Conservation (phyloP, 2,113 vertebrate species). For the Castor canadensis region DNA sequence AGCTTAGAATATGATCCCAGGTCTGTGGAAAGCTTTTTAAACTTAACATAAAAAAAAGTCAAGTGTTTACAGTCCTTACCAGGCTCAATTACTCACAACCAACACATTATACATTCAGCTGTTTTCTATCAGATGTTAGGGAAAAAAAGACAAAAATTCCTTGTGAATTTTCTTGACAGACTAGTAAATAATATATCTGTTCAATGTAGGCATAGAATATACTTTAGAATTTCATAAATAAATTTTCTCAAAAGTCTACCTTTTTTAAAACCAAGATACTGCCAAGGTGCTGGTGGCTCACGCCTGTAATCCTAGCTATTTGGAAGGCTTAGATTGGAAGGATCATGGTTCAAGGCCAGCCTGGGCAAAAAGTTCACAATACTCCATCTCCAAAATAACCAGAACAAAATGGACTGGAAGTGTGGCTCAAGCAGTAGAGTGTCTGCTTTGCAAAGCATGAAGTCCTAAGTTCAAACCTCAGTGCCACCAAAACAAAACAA, state of each 20-base stretch:
- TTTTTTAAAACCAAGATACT: not conserved
- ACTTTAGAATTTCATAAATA: not conserved
- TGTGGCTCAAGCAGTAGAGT: too few species aligned
- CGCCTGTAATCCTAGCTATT: too few species aligned
- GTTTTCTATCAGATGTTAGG: not conserved
- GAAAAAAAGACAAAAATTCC: not conserved
- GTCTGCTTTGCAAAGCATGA: too few species aligned
- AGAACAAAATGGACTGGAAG: too few species aligned
- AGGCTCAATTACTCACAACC: not conserved
- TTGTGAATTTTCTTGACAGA: slow-evolving; percentile 1
- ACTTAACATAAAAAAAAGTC: not conserved
- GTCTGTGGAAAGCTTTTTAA: not conserved
- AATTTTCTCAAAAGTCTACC: not conserved
- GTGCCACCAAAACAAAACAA: too few species aligned
- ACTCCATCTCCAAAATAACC: too few species aligned
- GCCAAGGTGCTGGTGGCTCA: too few species aligned
- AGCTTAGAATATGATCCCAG: not conserved
- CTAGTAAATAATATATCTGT: not conserved
- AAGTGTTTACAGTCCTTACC: not conserved
- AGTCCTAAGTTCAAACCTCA: too few species aligned
- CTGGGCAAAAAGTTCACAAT: too few species aligned
- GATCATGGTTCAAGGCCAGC: too few species aligned
- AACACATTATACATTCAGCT: not conserved
- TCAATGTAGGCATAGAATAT: not conserved
- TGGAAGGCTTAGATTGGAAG: too few species aligned